These are phyloP conservation scores for Epizoanthus illoricatus DNA, from an alignment of 92 coral and sea anemone genomes.

Conservation along the genomic window DNA sequence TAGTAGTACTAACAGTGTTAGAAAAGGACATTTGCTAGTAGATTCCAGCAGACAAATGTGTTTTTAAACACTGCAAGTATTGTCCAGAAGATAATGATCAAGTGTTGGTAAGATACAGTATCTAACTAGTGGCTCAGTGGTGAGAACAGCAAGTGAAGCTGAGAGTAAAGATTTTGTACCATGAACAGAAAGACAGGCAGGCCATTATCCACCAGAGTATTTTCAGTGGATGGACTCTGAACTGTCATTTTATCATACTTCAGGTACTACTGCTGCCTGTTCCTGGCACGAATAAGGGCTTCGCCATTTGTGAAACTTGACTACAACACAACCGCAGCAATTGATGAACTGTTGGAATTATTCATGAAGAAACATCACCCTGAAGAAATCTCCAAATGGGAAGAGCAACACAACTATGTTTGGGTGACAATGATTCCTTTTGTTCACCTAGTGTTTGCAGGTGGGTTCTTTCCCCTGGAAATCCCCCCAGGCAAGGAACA, in stretches of 20 bases:
- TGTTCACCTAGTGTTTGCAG: conserved; percentile 75
- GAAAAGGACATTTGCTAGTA: not conserved
- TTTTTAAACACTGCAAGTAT: not conserved
- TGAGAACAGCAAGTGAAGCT: not conserved
- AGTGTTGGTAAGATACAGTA: not conserved
- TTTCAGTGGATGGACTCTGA: not conserved
- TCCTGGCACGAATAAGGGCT: conserved; percentile 68
- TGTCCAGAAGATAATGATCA: too few relatives aligned
- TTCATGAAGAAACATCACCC: conserved; percentile 65
- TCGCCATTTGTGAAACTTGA: conserved; percentile 60
- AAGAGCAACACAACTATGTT: conserved; percentile 81
- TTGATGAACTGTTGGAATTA: conserved; percentile 55
- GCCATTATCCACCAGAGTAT: not conserved
- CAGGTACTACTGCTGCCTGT: conserved; percentile 79
- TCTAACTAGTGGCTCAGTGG: not conserved
- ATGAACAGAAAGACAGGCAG: not conserved
- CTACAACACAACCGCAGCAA: conserved; percentile 34
- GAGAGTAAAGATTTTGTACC: not conserved
- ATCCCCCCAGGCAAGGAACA: not conserved
- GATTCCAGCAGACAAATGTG: not conserved
- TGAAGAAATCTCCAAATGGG: conserved; percentile 65
- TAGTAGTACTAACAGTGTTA: not conserved
- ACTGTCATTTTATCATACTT: not conserved
- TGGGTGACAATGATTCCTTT: conserved; percentile 83
- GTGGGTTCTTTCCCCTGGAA: conserved; percentile 34